Conservation (phyloP, 2,113 vertebrate species). For the Columbina picui region DNA sequence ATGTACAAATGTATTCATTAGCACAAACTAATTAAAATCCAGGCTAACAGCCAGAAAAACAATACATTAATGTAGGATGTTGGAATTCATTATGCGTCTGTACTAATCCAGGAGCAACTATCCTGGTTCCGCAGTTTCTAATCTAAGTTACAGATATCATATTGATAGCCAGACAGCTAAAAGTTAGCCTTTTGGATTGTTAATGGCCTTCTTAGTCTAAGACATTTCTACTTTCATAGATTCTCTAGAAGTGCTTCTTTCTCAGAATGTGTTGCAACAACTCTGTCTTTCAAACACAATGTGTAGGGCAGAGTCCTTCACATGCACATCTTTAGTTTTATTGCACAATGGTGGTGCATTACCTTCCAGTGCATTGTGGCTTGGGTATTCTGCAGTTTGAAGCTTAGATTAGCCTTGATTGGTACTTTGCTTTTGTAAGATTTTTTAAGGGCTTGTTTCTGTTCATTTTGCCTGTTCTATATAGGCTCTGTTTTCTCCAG, state of each 20-base stretch:
- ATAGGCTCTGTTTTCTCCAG: neutral
- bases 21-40: constrained; percentile 46
- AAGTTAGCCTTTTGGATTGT: neutral
- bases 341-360: neutral
- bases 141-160: neutral
- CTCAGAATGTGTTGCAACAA: neutral
- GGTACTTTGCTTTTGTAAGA: neutral
- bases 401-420: neutral
- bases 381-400: neutral
- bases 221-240: neutral
- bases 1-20: constrained; percentile 53
- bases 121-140: neutral
- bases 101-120: neutral
- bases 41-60: constrained; percentile 25
- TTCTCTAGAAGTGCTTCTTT: neutral
- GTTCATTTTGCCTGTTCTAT: neutral
- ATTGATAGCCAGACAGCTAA: neutral
- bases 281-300: neutral
- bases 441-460: neutral
- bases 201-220: neutral
- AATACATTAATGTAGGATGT: neutral
- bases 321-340: neutral
- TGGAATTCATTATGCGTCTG: neutral
- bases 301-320: neutral
- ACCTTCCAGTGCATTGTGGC: neutral